Evolutionary conservation across 2,113 vertebrate species (phyloP), one percentile per base, ranked within the genome.

Genomic region (Patagioenas fasciata): DNA sequence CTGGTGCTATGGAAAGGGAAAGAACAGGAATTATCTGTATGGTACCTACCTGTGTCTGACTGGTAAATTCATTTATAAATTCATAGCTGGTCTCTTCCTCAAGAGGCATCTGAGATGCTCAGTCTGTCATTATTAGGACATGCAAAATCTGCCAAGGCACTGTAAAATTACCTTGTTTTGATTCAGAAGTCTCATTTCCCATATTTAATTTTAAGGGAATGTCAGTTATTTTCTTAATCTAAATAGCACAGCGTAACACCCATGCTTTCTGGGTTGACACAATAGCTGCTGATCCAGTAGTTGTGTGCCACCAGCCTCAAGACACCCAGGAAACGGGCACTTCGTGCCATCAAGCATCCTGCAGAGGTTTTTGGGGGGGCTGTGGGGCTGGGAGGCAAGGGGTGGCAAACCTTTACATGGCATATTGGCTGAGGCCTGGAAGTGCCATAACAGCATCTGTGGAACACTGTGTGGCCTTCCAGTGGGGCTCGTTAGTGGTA

Each of bases 341-440:
- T 48, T 4, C n/a, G 11, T 42, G 24, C 17, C 31, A 83, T 0
- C 1, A 7, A 79, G 15, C 20, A 57, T 65, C 11, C 40, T 69
- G 31, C 29, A 78, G 51, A 61, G 9, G 3, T 44, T 85, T 14
- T n/a, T 70, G 32, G 26, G 40, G 40, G 71, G 19, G 15, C 20
- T 1, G 1, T 1, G 2, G 14, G 5, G 3, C 38, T 51, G 13
- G 6, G 15, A 83, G 44, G 19, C 0, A 6, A 62, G 24, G 9
- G 25, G 17, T 26, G 16, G 29, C 24, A 80, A 61, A 53, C 5
- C 3, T 44, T 38, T 34, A 10, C 11, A 15, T 6, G 5, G 18
- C 0, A 0, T 44, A 29, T 7, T 2, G 2, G 7, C 31, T 87
- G 56, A 58, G 74, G 28, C 11, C 18, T 91, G 21, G 9, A 67